Conservation (phyloP, 2,888 invertebrate species). For the Phoenoteleia sp. region DNA sequence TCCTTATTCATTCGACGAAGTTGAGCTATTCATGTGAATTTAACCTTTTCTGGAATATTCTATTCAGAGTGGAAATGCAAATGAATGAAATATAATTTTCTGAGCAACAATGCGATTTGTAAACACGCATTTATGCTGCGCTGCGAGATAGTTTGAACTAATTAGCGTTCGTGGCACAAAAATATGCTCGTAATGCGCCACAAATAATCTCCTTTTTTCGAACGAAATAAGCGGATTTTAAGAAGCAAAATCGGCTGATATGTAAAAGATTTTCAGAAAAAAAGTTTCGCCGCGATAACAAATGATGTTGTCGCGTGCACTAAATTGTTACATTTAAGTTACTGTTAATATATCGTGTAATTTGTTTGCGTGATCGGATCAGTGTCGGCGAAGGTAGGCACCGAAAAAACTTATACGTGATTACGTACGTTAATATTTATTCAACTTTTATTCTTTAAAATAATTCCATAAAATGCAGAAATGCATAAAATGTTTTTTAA, state of each 20-base stretch:
- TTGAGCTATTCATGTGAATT: constrained; percentile 45
- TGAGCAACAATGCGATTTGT: constrained; percentile 18
- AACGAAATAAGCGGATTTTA: not conserved
- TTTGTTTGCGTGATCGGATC: constrained; percentile 52
- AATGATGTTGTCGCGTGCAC: constrained; percentile 56
- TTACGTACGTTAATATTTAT: constrained; percentile 29
- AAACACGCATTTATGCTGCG: not conserved
- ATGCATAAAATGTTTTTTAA: too few species aligned
- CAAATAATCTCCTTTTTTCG: not conserved
- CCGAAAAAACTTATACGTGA: constrained; percentile 26
- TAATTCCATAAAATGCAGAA: too few species aligned
- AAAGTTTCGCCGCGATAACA: constrained; percentile 29
- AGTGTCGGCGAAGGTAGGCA: constrained; percentile 11
- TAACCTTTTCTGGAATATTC: constrained; percentile 39
- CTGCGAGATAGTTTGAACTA: not conserved
- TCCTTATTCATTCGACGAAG: constrained; percentile 40
- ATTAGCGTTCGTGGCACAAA: constrained; percentile 5
- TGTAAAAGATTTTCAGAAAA: constrained; percentile 16
- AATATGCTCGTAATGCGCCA: not conserved
- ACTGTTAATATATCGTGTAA: constrained; percentile 55
- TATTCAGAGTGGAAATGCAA: constrained; percentile 12
- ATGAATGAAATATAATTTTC: constrained; percentile 44
- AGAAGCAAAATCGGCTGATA: constrained; percentile 16
- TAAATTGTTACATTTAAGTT: constrained; percentile 59
- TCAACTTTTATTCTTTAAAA: not conserved